Evolutionary conservation across 2,113 vertebrate genomes (phyloP).

Genomic region (Ochotona curzoniae): DNA sequence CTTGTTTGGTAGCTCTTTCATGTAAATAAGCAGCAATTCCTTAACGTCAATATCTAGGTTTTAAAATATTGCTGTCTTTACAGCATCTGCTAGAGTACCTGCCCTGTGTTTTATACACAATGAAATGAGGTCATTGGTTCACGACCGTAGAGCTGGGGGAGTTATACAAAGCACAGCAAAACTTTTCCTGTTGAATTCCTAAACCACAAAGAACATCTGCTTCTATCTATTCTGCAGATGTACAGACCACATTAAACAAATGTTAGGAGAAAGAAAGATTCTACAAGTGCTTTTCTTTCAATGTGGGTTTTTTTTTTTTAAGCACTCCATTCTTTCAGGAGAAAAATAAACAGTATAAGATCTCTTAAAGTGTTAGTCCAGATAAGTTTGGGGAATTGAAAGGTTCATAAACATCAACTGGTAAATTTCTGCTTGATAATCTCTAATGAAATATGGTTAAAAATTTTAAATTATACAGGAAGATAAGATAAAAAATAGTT

Average conservation of each 20-base stretch:
- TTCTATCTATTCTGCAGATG: not conserved
- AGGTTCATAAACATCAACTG: too few relatives aligned
- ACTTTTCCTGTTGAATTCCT: constrained; percentile 20
- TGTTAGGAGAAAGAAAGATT: not conserved
- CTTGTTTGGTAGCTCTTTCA: too few relatives aligned
- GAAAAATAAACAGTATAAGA: not conserved
- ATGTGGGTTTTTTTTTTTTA: not conserved
- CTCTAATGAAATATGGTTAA: constrained; percentile 7
- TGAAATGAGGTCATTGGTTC: not conserved
- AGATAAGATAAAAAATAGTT: constrained; percentile 40
- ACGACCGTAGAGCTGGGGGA: not conserved
- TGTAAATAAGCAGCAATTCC: not conserved
- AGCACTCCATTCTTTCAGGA: constrained; percentile 1
- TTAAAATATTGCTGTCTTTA: not conserved
- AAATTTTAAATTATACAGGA: constrained; percentile 8
- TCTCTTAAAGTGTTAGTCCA: not conserved
- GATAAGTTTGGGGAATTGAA: too few relatives aligned
- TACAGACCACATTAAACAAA: not conserved
- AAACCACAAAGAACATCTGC: not conserved
- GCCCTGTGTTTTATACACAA: not conserved
- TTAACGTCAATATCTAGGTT: not conserved
- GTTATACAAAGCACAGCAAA: not conserved
- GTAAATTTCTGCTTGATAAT: constrained; percentile 31
- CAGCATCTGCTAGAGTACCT: not conserved
- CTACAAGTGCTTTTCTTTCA: constrained; percentile 13